Percentiles rank a stretch among this genome's conserved stretches.
Evolutionary conservation across 2,797 vertebrate genomes (phyloP).

Genomic region (Argentina silus): DNA sequence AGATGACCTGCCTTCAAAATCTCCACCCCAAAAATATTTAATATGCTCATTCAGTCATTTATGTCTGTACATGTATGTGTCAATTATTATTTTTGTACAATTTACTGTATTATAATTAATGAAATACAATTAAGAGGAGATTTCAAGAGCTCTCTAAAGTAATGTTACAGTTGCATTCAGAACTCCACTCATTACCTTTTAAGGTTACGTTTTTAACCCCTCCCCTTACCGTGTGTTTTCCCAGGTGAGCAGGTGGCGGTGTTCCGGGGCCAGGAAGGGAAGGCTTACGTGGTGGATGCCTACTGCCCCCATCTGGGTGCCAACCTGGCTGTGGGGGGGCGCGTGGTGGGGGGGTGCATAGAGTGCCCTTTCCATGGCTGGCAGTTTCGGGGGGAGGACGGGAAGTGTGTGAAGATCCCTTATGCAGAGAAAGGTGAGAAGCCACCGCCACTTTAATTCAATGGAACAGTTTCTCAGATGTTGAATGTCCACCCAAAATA

Average conservation of each 20-base stretch:
- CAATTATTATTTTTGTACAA: too few relatives aligned
- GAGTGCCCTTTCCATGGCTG: constrained; percentile 88
- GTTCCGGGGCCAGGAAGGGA: constrained; percentile 75
- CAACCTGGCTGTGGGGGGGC: constrained; percentile 79
- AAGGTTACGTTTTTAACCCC: background rate
- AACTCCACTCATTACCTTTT: background rate
- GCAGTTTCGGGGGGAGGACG: constrained; percentile 80
- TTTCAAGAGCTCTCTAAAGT: background rate
- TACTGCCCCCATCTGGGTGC: constrained; percentile 87
- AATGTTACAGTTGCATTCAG: too few relatives aligned
- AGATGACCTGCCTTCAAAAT: background rate
- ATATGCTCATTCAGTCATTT: background rate
- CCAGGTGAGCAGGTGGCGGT: constrained; percentile 78
- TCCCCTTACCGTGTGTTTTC: background rate
- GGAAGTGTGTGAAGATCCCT: constrained; percentile 78
- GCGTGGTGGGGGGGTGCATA: constrained; percentile 79
- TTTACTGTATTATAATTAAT: too few relatives aligned
- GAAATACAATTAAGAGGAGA: background rate
- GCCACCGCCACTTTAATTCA: background rate
- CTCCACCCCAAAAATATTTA: background rate
- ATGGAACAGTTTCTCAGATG: background rate
- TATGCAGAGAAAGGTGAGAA: constrained; percentile 79
- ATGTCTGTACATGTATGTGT: background rate
- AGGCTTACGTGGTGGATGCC: constrained; percentile 75
- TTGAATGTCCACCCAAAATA: background rate